phyloP scores from a whole-genome alignment of 2,113 vertebrate genomes.

The Benitochromis conjunctus region DNA sequence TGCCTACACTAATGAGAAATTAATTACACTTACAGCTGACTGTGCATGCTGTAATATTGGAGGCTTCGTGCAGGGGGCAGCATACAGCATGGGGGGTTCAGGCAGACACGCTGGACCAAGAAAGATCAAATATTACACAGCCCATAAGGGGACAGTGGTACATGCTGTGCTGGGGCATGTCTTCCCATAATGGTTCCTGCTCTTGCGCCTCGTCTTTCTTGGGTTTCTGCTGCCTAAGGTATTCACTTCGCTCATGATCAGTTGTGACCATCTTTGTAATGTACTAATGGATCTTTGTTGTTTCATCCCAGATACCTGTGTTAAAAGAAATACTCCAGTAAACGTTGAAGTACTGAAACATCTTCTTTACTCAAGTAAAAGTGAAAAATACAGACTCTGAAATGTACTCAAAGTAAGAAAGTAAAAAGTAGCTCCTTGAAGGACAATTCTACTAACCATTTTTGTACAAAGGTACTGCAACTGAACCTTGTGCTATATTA shows the following conservation, averaged over 20 bases:
- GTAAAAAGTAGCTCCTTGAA: too few relatives aligned
- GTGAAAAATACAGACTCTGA: too few relatives aligned
- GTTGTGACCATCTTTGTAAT: neutral
- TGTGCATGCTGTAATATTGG: slow-evolving; percentile 32
- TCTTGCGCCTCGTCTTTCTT: neutral
- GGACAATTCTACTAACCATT: too few relatives aligned
- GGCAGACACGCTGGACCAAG: neutral
- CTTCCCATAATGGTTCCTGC: neutral
- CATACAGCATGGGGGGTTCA: neutral
- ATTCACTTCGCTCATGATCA: too few relatives aligned
- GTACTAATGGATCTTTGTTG: neutral
- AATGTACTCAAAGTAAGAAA: too few relatives aligned
- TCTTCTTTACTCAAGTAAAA: too few relatives aligned
- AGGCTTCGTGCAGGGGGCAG: slow-evolving; percentile 49
- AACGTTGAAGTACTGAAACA: too few relatives aligned
- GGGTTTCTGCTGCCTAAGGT: too few relatives aligned
- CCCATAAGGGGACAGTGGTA: neutral
- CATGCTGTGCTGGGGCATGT: neutral
- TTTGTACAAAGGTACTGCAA: too few relatives aligned
- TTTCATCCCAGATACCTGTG: neutral
- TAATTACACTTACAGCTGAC: slow-evolving; percentile 60
- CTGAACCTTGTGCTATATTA: too few relatives aligned
- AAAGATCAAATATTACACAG: neutral
- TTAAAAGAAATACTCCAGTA: too few relatives aligned
- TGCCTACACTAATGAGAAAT: slow-evolving; percentile 63